These are phyloP conservation scores for Leptonema lineaticorne DNA, from an alignment of 1,140 invertebrate genomes.

Conservation along the genomic window DNA sequence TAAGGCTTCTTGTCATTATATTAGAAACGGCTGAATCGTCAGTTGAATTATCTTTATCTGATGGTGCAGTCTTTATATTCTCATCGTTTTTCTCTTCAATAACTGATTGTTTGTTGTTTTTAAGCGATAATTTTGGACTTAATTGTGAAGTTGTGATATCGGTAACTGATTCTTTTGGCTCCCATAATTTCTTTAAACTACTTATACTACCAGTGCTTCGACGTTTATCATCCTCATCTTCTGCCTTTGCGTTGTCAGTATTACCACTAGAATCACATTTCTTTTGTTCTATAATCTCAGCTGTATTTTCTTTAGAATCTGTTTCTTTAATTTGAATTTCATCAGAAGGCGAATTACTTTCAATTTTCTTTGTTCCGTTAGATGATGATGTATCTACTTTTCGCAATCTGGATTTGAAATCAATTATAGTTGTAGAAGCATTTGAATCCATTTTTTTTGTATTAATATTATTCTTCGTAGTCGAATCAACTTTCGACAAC, in stretches of 20 bases:
- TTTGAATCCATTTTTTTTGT: slow-evolving; percentile 57
- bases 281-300: slow-evolving; percentile 52
- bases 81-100: slow-evolving; percentile 45
- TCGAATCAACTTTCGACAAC: slow-evolving; percentile 66
- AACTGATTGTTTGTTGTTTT: slow-evolving; percentile 44
- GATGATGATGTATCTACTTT: slow-evolving; percentile 67
- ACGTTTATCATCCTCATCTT: slow-evolving; percentile 83
- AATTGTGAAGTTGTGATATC: slow-evolving; percentile 52
- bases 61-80: slow-evolving; percentile 35
- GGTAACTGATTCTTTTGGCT: slow-evolving; percentile 64
- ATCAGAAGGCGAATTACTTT: slow-evolving; percentile 44
- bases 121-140: slow-evolving; percentile 64
- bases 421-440: slow-evolving; percentile 66
- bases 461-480: slow-evolving; percentile 51
- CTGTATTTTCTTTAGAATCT: slow-evolving; percentile 28
- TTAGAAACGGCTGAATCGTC: slow-evolving; percentile 47
- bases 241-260: slow-evolving; percentile 53
- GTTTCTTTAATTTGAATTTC: slow-evolving; percentile 25
- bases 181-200: slow-evolving; percentile 91
- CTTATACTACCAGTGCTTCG: slow-evolving; percentile 90
- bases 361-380: slow-evolving; percentile 48
- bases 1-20: slow-evolving; percentile 48
- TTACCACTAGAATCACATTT: slow-evolving; percentile 57
- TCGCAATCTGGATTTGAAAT: slow-evolving; percentile 81
- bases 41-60: slow-evolving; percentile 52